Evolutionary conservation across 2,113 vertebrate species (phyloP).

Genomic region (Pipra filicauda): DNA sequence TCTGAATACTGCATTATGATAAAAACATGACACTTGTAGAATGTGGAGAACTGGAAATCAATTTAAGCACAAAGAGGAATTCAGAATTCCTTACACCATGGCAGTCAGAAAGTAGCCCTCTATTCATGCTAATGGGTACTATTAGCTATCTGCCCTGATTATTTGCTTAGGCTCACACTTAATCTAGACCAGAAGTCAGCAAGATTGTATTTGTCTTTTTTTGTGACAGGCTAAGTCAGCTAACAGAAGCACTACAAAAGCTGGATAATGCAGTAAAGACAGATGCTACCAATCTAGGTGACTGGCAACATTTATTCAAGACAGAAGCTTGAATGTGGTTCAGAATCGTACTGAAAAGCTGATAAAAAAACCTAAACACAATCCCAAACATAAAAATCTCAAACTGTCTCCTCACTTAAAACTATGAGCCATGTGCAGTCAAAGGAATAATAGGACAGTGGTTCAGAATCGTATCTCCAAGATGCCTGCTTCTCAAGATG

Average conservation of each 20-base stretch:
- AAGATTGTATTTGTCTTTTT: slow-evolving; percentile 29
- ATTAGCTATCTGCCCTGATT: background rate
- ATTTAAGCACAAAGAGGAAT: background rate
- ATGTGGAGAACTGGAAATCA: background rate
- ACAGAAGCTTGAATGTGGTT: background rate
- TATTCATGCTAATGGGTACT: background rate
- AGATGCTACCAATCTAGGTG: background rate
- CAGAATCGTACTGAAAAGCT: background rate
- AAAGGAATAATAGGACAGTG: background rate
- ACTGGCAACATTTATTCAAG: slow-evolving; percentile 10
- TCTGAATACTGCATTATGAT: background rate
- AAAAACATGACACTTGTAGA: background rate
- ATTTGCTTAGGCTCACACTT: slow-evolving; percentile 7
- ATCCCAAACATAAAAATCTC: background rate
- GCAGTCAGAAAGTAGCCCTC: background rate
- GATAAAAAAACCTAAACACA: background rate
- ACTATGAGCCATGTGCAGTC: background rate
- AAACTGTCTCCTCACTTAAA: background rate
- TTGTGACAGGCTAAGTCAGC: background rate
- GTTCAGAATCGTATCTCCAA: background rate
- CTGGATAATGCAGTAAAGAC: slow-evolving; percentile 26
- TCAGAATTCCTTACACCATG: background rate
- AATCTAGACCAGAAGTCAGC: slow-evolving; percentile 65
- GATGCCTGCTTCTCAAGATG: background rate
- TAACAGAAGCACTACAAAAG: slow-evolving; percentile 37